Conservation (phyloP, 2,113 vertebrate genomes). For the Tympanuchus pallidicinctus region DNA sequence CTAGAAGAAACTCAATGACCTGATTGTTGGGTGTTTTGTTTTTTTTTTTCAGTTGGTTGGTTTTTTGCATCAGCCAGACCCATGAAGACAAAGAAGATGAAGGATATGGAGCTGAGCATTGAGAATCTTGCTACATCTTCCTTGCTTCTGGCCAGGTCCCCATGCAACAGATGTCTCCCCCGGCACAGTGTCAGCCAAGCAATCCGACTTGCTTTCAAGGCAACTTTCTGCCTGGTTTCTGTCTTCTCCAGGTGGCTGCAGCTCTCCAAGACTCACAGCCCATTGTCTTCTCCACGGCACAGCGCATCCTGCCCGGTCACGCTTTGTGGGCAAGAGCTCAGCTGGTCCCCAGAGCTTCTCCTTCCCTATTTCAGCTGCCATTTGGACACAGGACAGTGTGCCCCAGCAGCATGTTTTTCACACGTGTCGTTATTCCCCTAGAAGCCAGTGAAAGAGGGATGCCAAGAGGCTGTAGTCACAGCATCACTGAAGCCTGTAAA, state of each 20-base stretch:
- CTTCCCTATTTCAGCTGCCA: background rate
- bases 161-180: accelerated
- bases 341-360: background rate
- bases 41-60: too few species aligned
- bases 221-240: background rate
- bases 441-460: background rate
- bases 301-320: background rate
- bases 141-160: background rate
- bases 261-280: background rate
- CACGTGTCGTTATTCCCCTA: background rate
- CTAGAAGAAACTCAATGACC: background rate
- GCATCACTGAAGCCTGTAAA: background rate
- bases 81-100: background rate
- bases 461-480: slow-evolving; percentile 43
- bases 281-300: background rate
- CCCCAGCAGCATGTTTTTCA: slow-evolving; percentile 27
- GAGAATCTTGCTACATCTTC: background rate
- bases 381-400: background rate
- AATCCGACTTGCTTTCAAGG: background rate
- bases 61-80: accelerated
- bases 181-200: accelerated
- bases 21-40: background rate
- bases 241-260: background rate
- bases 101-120: background rate
- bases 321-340: background rate